Conservation (phyloP, 2,797 vertebrate species). For the Ctenopoma multispine region DNA sequence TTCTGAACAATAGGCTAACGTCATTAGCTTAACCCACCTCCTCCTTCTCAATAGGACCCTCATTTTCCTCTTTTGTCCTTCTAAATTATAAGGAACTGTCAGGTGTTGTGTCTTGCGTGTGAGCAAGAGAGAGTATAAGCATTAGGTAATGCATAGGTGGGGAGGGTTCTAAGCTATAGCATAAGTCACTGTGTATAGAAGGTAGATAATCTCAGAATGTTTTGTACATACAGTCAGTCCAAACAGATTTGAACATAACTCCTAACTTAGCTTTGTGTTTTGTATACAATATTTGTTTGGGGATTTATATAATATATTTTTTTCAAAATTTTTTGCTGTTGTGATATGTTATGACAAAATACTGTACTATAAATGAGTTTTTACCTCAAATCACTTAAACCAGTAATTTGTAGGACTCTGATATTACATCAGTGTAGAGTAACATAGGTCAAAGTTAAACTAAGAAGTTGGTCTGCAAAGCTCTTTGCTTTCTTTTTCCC, state of each 20-base stretch:
- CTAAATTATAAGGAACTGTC: conserved; percentile 49
- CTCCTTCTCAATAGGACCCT: conserved; percentile 48
- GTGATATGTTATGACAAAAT: too few species aligned
- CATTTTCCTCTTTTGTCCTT: conserved; percentile 65
- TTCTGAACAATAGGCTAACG: conserved; percentile 61
- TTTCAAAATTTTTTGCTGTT: too few species aligned
- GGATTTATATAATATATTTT: not conserved
- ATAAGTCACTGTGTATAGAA: conserved; percentile 4
- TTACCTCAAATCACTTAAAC: too few species aligned
- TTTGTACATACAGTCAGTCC: not conserved
- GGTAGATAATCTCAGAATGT: not conserved
- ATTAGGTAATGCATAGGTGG: conserved; percentile 21
- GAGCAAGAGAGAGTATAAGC: conserved; percentile 10
- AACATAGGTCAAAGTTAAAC: too few species aligned
- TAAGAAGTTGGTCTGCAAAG: not conserved
- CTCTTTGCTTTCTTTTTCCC: not conserved
- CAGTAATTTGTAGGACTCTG: too few species aligned
- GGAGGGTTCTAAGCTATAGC: not conserved
- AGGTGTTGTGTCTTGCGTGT: conserved; percentile 27
- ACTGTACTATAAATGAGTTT: too few species aligned
- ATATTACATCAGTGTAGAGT: too few species aligned
- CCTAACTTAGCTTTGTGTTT: not conserved
- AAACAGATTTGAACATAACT: not conserved
- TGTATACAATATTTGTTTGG: too few species aligned
- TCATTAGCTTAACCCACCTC: conserved; percentile 61